A percentile compares a stretch with the other conserved stretches of the same genome.
These are phyloP conservation scores for Drosophila auraria DNA, from an alignment of 1,140 invertebrate genomes.

Conservation along the genomic window DNA sequence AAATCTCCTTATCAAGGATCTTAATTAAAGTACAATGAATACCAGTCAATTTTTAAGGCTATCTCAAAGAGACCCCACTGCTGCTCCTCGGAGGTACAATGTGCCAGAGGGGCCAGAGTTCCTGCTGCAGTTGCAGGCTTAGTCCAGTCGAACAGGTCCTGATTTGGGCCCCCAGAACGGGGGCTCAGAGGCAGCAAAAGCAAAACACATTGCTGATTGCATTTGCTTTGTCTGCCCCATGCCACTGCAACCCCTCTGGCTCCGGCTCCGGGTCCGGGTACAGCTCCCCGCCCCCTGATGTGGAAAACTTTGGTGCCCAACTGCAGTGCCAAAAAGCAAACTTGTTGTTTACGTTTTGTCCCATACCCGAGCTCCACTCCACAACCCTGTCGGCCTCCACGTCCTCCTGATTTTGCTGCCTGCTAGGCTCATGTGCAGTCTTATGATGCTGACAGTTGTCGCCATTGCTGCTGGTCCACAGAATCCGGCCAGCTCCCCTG, in stretches of 20 bases:
- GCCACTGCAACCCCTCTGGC: constrained; percentile 31
- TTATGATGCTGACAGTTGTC: constrained; percentile 76
- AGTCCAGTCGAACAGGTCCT: constrained; percentile 50
- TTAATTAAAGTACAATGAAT: background rate
- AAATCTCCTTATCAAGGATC: too few species aligned
- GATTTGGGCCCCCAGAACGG: constrained; percentile 35
- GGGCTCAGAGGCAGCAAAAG: constrained; percentile 47
- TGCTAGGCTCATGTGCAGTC: constrained; percentile 63
- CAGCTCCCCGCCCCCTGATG: too few species aligned
- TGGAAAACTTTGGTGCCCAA: constrained; percentile 60
- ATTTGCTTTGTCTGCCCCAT: constrained; percentile 64
- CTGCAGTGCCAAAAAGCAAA: constrained; percentile 67
- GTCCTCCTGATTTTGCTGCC: constrained; percentile 24
- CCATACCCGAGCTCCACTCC: constrained; percentile 11
- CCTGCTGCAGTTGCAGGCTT: constrained; percentile 30
- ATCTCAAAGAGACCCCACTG: background rate
- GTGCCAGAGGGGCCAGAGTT: background rate
- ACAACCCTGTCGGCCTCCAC: background rate
- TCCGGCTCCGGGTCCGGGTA: background rate
- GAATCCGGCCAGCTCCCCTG: constrained; percentile 18
- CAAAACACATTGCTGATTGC: constrained; percentile 69
- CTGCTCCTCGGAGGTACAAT: background rate
- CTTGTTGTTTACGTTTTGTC: constrained; percentile 75
- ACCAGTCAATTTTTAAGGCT: background rate
- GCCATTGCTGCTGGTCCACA: constrained; percentile 58